Evolutionary conservation across 37 sponge, comb jelly and placozoan genomes (phyloP).

Genomic region (Halichondria panicea): DNA sequence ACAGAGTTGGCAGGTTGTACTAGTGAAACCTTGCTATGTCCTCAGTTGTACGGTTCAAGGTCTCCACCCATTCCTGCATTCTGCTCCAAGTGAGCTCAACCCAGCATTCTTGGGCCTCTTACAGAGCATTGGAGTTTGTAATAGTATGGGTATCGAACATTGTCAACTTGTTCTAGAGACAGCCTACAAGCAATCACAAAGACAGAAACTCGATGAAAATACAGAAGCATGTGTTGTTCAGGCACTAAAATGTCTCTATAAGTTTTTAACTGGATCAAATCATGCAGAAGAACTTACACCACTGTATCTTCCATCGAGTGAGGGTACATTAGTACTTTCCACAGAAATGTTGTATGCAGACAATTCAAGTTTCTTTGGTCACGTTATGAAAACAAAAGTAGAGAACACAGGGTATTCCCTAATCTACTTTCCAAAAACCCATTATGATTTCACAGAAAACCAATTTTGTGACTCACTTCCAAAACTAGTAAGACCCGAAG

Average conservation of each 20-base stretch:
- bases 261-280: too few relatives aligned
- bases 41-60: background rate
- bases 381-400: background rate
- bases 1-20: conserved; percentile 10
- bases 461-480: conserved; percentile 29
- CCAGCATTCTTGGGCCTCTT: background rate
- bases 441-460: background rate
- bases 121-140: conserved; percentile 8
- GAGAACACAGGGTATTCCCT: background rate
- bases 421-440: background rate
- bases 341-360: conserved; percentile 33
- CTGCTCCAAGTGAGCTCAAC: conserved; percentile 5
- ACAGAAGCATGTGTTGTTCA: conserved; percentile 2
- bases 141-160: conserved; percentile 10
- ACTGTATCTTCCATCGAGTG: conserved; percentile 19
- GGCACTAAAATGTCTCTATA: background rate
- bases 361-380: conserved; percentile 14
- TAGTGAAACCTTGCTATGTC: conserved; percentile 48
- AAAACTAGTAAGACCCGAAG: conserved; percentile 16
- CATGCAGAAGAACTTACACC: too few relatives aligned
- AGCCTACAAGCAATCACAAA: conserved; percentile 2
- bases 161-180: conserved; percentile 24
- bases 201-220: conserved; percentile 14
- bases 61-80: conserved; percentile 44
- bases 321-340: background rate